Evolutionary conservation across 2,797 vertebrate genomes (phyloP), one percentile per base, ranked within the genome.

Genomic region (Acipenser transmontanus): DNA sequence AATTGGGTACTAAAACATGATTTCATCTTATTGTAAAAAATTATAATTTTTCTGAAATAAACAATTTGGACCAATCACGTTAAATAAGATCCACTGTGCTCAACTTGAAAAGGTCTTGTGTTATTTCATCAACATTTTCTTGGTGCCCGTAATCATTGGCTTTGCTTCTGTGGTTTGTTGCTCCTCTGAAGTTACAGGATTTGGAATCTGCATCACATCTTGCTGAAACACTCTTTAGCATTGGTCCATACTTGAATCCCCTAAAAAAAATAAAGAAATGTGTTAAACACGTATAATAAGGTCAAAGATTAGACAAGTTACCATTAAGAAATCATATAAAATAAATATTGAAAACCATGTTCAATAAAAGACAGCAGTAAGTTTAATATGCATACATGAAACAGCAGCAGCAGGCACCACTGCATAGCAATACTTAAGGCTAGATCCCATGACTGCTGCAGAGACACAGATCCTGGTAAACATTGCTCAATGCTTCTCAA

Each of bases 171-270:
- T 79, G 80, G 81, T 75, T 34, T 9, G 65, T 20, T n/a, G 6
- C 50, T n/a, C 52, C n/a, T 54, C 52, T 54, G 52, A 54, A 54
- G 52, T n/a, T n/a, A 83, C 82, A 82, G 86, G 66, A 70, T 72
- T 69, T 78, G 84, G 65, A 79, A 77, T 72, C 74, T 54, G 65
- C 71, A 70, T 92, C 76, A 96, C 92, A 95, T 95, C 87, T 95
- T 97, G 67, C 92, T 89, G 82, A 96, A 96, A 78, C 93, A 95
- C 66, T 96, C 94, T 78, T 94, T 96, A 74, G 93, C 92, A 72
- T 96, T 96, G 76, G 88, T 91, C 95, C 95, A 97, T 72, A 95
- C 89, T 74, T 95, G 93, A 76, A 94, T 94, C 79, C 94, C 94
- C 95, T 97, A 69, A 69, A 66, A 72, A 47, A 64, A 57, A 61